phyloP scores from a whole-genome alignment of 1,140 invertebrate genomes.

The Atta cephalotes region DNA sequence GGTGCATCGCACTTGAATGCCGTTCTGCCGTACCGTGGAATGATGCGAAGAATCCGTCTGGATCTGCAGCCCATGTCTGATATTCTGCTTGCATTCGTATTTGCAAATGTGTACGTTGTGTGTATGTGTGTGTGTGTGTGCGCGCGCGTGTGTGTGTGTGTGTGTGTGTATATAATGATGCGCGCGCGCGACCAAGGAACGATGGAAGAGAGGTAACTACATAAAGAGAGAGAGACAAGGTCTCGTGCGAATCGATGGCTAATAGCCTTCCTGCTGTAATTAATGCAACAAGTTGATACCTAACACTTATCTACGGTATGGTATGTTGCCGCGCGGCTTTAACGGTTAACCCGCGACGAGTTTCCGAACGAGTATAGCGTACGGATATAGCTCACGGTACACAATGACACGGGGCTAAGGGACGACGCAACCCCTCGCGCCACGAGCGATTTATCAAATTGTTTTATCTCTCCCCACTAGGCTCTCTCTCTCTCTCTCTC shows the following conservation, averaged over 20 bases:
- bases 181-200: conserved; percentile 61
- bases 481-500: conserved; percentile 10
- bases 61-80: not conserved
- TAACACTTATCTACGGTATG: conserved; percentile 83
- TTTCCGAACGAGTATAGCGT: conserved; percentile 65
- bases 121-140: too few species aligned
- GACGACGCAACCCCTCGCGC: conserved; percentile 56
- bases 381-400: conserved; percentile 56
- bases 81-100: not conserved
- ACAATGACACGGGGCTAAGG: conserved; percentile 54
- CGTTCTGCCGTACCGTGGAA: not conserved
- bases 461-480: conserved; percentile 57
- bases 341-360: conserved; percentile 72
- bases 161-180: conserved; percentile 5
- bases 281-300: conserved; percentile 87
- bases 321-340: conserved; percentile 74
- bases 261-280: conserved; percentile 85
- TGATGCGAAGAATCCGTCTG: conserved; percentile 24
- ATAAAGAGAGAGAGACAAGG: conserved; percentile 79
- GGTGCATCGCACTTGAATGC: not conserved
- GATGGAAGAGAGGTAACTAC: conserved; percentile 78
- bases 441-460: conserved; percentile 66
- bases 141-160: not conserved
- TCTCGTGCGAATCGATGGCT: conserved; percentile 85
- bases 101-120: not conserved